Percentiles rank a stretch among this genome's conserved stretches.
Evolutionary conservation across 2,113 vertebrate species (phyloP).

Genomic region (Chlamydotis undulata): DNA sequence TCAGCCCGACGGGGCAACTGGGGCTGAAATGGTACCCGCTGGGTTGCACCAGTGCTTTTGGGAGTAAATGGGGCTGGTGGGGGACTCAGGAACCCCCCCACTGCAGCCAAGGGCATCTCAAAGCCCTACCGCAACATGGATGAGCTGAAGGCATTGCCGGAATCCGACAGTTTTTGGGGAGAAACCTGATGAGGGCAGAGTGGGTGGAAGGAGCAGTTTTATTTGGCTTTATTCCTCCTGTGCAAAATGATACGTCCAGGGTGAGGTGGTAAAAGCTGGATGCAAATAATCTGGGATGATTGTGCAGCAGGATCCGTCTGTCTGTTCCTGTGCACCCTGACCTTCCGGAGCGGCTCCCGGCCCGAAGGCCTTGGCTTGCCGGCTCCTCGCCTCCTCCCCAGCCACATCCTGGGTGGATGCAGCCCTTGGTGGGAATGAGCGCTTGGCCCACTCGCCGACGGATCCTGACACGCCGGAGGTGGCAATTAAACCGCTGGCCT

Average conservation of each 20-base stretch:
- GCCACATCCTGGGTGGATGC: not conserved
- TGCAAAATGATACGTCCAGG: rapidly evolving
- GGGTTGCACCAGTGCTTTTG: not conserved
- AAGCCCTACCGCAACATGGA: not conserved
- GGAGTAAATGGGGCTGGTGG: not conserved
- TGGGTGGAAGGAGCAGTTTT: not conserved
- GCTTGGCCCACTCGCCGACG: not conserved
- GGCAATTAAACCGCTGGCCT: not conserved
- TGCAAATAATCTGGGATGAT: not conserved
- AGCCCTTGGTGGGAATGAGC: not conserved
- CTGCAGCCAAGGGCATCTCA: rapidly evolving
- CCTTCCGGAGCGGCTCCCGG: not conserved
- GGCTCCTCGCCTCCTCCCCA: not conserved
- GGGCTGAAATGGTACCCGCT: not conserved
- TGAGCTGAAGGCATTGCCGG: not conserved
- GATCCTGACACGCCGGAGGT: not conserved
- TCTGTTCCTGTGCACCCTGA: rapidly evolving
- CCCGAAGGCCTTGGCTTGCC: rapidly evolving
- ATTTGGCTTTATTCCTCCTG: not conserved
- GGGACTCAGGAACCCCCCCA: not conserved
- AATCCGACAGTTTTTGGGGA: not conserved
- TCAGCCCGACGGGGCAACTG: not conserved
- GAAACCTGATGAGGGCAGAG: not conserved
- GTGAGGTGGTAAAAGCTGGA: not conserved
- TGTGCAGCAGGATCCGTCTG: not conserved